phyloP scores from a whole-genome alignment of 1,140 invertebrate species.

The Hypothenemus hampei region DNA sequence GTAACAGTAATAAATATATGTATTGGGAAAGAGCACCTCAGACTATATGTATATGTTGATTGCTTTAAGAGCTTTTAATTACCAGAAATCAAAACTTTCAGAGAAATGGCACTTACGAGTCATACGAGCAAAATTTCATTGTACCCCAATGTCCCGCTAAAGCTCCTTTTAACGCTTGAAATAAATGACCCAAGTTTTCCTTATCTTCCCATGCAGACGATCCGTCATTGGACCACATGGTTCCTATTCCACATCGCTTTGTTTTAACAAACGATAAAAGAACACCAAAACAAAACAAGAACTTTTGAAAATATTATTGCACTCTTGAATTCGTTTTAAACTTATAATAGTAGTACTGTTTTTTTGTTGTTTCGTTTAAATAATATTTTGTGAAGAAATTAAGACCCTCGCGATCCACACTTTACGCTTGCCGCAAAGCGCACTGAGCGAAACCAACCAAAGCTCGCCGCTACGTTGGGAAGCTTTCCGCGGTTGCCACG shows the following conservation, averaged over 20 bases:
- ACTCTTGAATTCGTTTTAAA: no score
- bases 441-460: slow-evolving; percentile 16
- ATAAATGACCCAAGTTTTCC: slow-evolving; percentile 24
- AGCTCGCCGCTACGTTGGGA: slow-evolving; percentile 6
- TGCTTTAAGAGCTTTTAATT: no score
- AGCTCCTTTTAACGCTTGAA: slow-evolving; percentile 25
- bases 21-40: slow-evolving; percentile 4
- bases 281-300: not conserved
- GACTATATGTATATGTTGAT: no score
- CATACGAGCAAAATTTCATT: slow-evolving; percentile 29
- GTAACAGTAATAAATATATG: slow-evolving; percentile 16
- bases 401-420: slow-evolving; percentile 2
- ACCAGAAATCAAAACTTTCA: not conserved
- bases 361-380: no score
- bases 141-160: slow-evolving; percentile 24
- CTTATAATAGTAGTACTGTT: no score
- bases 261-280: no score
- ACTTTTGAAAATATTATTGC: no score
- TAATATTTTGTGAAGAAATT: not conserved
- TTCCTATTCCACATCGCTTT: slow-evolving; percentile 18
- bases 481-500: slow-evolving; percentile 8
- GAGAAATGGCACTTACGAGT: slow-evolving; percentile 19
- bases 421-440: slow-evolving; percentile 25
- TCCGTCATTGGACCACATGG: slow-evolving; percentile 25
- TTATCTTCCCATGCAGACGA: slow-evolving; percentile 23